Conservation (phyloP, 1,140 invertebrate genomes). For the Stegodyphus mimosarum region DNA sequence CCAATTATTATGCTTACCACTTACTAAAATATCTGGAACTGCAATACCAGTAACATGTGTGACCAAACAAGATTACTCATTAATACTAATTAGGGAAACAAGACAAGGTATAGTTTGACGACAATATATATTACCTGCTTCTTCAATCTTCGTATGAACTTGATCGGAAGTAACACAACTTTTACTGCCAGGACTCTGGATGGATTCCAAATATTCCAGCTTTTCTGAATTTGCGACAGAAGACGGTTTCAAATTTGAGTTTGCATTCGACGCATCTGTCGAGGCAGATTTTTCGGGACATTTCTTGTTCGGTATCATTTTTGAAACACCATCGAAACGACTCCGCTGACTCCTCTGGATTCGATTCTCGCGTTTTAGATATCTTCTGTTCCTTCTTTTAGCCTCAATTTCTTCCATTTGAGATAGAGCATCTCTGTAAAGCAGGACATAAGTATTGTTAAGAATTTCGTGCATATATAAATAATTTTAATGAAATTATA, state of each 20-base stretch:
- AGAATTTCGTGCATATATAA: no score
- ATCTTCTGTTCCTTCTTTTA: constrained; percentile 24
- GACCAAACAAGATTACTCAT: no score
- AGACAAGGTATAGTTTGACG: no score
- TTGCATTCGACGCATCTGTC: neutral
- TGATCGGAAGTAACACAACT: neutral
- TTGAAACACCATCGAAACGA: constrained; percentile 60
- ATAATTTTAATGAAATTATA: no score
- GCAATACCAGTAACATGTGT: no score
- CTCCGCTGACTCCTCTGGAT: constrained; percentile 56
- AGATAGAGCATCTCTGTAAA: constrained; percentile 12
- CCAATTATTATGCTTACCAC: no score
- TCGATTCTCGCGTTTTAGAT: constrained; percentile 59
- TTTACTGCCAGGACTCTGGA: neutral
- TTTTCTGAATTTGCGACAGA: constrained; percentile 31
- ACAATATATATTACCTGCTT: neutral
- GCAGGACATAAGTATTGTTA: no score
- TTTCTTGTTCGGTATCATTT: constrained; percentile 59
- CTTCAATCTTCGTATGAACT: neutral
- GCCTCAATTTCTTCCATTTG: constrained; percentile 15
- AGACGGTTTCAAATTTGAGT: neutral
- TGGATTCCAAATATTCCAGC: constrained; percentile 48
- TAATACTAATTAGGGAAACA: no score
- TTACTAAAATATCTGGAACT: no score
- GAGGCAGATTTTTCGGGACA: neutral